Base-by-base conservation (phyloP, 2,797 vertebrate genomes). In the Hyperoplus lanceolatus region DNA sequence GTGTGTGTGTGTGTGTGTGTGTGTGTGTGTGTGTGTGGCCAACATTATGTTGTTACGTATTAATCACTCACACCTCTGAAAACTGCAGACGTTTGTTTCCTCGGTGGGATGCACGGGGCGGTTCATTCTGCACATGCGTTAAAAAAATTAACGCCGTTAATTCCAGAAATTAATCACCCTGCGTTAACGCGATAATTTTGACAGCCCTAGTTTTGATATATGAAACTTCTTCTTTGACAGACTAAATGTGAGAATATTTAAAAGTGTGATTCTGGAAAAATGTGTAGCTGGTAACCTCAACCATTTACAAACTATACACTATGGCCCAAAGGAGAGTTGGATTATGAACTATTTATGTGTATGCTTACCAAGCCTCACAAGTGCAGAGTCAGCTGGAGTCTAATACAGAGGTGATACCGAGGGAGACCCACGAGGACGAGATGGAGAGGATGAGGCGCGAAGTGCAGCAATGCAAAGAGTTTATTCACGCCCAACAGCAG, bases 401-500 rank as follows among this genome's bases (percentile, higher is more conserved):
- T 29, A 93, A 90, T 29, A 96, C 94, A 78, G 97, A 97, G 59
- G 91, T 96, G 60, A 96, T 99, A 73, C 95, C 96, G 55, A 95
- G 94, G 82, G 96, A 97, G 82, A 95, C 95, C 39, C 97, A 99
- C 0, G 97, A 99, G 70, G 94, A 97, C 54, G 96, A 97, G 92
- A 95, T 97, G 73, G 96, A 97, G 87, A 96, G 94, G 65, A 94
- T 99, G 49, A 96, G 96, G 72, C 58, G 93, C 75, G 97, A 99
- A 93, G 96, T 99, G 77, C 97, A 97, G 70, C 97, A 98, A 10
- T 98, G 97, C 89, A 97, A 96, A 92, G 98, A 99, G 87, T 98
- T 98, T 92, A 98, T 99, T 85, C 97, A 97, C 80, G 95, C 96
- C 45, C 98, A 99, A 70, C 98, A 99, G 66, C 97, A 97, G 43